Conservation (phyloP, 2,888 invertebrate species). For the Drosophila lacicola region DNA sequence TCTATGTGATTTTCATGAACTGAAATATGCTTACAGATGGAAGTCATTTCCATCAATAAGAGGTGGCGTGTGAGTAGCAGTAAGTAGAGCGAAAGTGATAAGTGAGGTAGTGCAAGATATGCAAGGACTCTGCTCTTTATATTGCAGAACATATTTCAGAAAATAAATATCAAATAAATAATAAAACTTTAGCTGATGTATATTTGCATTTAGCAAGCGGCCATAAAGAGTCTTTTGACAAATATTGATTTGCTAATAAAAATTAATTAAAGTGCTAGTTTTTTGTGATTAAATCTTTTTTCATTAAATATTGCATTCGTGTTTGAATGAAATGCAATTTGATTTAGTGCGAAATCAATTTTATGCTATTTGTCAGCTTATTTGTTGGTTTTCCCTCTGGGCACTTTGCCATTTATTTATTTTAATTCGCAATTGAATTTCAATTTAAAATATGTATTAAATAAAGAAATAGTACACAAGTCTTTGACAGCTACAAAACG, state of each 20-base stretch:
- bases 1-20: no score
- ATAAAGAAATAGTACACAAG: constrained; percentile 4
- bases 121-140: no score
- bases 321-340: constrained; percentile 9
- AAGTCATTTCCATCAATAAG: no score
- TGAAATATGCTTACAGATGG: no score
- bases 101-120: no score
- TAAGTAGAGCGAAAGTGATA: no score
- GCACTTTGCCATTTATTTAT: constrained; percentile 50
- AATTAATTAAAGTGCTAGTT: neutral
- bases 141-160: no score
- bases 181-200: no score
- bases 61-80: no score
- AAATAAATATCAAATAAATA: no score
- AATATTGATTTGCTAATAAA: neutral
- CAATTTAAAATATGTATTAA: constrained; percentile 30
- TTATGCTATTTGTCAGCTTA: constrained; percentile 28
- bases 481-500: constrained; percentile 23
- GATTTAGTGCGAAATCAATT: constrained; percentile 30
- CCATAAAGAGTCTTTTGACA: neutral
- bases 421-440: constrained; percentile 55
- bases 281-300: neutral
- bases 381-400: constrained; percentile 25
- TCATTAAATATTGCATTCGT: constrained; percentile 2
- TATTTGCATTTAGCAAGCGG: neutral